Percentiles rank a stretch among this genome's conserved stretches.
Evolutionary conservation across 2,888 invertebrate species (phyloP).

Genomic region (Deroplatys truncata): DNA sequence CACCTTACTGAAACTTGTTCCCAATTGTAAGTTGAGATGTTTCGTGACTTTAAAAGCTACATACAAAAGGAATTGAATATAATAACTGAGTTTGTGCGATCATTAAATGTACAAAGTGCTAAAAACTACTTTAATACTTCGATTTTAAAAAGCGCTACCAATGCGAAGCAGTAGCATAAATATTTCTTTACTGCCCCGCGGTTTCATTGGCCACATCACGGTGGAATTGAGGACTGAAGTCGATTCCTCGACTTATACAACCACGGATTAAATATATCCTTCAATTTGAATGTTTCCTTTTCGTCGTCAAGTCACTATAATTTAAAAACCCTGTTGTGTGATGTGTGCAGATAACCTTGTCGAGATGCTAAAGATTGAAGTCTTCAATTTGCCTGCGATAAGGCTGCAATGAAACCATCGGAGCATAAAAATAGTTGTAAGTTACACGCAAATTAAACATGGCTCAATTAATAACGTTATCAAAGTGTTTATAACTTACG

Average conservation of each 20-base stretch:
- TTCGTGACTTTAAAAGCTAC: background rate
- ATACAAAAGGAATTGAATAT: background rate
- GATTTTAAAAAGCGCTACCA: background rate
- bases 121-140: background rate
- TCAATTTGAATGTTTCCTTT: background rate
- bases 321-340: background rate
- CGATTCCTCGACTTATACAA: background rate
- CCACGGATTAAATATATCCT: background rate
- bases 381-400: background rate
- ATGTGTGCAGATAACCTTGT: background rate
- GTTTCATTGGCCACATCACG: background rate
- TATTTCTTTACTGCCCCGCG: background rate
- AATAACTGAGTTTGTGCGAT: background rate
- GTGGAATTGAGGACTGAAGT: background rate
- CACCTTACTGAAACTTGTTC: background rate
- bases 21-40: background rate
- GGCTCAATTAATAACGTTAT: constrained; percentile 28
- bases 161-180: background rate
- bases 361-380: background rate
- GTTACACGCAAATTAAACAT: constrained; percentile 8
- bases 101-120: background rate
- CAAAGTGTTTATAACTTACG: background rate
- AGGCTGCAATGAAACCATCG: background rate
- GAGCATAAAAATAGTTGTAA: background rate
- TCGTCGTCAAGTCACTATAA: background rate